Evolutionary conservation across 2,113 vertebrate species (phyloP), one percentile per base, ranked within the genome.

Genomic region (Meleagris gallopavo): DNA sequence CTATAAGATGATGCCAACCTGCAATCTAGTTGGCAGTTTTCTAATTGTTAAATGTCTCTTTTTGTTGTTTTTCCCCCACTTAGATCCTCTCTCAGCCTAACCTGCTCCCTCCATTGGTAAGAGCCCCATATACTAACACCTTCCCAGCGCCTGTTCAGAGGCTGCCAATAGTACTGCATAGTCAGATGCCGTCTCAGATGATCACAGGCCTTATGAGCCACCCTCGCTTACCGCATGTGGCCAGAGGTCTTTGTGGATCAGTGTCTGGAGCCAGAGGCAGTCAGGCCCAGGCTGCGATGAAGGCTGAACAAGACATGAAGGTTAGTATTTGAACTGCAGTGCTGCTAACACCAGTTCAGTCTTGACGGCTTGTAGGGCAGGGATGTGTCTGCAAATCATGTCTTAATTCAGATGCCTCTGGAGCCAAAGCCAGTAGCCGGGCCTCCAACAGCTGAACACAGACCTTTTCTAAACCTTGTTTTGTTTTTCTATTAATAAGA

Each of bases 71-170:
- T 98, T 97, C 94, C 97, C 85, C 90, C 67, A 90, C 97, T 93
- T 98, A 99, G 99, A 99, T 99, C 89, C 97, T 99, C 97, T 99
- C 99, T 94, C 99, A 99, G 97, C 98, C 99, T 97, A 99, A 98
- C 98, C 98, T 99, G 84, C 98, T 99, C 94, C 99, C 99, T 97
- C 98, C 99, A 94, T 98, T 99, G 97, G 98, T 99, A 88, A 98
- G 99, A 96, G 98, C 99, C 94, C 98, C 98, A 96, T 99, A 99
- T 95, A 97, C 98, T 90, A 99, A 99, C 97, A 98, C 99, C 62
- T 99, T 99, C 97, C 98, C 98, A 93, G 98, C 98, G 55, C 98
- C 98, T 80, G 97, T 99, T 93, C 99, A 99, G 98, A 98, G 99
- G 94, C 99, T 98, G 77, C 97, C 99, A 22, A 96, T 99, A 98